Evolutionary conservation across 53 echinoderm and acorn worm genomes (phyloP), one percentile per base, ranked within the genome.

Genomic region (Actinopyga echinites): DNA sequence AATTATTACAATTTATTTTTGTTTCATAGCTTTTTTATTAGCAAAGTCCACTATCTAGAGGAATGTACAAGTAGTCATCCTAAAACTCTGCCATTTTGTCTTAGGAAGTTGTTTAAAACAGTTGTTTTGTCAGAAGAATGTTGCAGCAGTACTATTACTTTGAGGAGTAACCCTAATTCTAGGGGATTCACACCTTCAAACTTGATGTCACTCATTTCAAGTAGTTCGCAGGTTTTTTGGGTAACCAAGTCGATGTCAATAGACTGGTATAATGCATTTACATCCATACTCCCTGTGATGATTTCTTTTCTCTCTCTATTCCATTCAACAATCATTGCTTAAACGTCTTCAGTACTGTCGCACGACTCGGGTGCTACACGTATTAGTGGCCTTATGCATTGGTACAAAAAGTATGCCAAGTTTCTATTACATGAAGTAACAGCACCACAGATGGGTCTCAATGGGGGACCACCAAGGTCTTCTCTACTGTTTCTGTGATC

Each of bases 371-470:
- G 65, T 6, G 65, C 52, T 6, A 23, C 37, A 42, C 22, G 17
- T 26, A 83, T 31, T 5, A 82, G 82, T 20, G 82, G 82, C 28
- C 42, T 30, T 20, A 82, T 38, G 26, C 62, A 82, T 26, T 83
- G 64, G 40, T 49, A 83, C 21, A 83, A 30, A 24, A 83, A 28
- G 49, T 64, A 83, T 42, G 83, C 67, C 11, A 66, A 31, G 38
- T 44, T 40, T 25, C 24, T 65, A 42, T 83, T 83, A 26, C 83
- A 83, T 25, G 83, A 65, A n/a, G 65, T 83, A 3, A 32, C 38
- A 26, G 83, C 83, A 65, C 83, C 83, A 45, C 83, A 83, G 2
- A 83, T 67, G 8, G 64, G 83, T 63, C 83, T 63, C 17, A 65
- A 45, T 4, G 83, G 83, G 17, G 83, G 83, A 49, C 66, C 83